Base-by-base conservation (phyloP, 1,140 invertebrate species). In the Probaryconus sp. region DNA sequence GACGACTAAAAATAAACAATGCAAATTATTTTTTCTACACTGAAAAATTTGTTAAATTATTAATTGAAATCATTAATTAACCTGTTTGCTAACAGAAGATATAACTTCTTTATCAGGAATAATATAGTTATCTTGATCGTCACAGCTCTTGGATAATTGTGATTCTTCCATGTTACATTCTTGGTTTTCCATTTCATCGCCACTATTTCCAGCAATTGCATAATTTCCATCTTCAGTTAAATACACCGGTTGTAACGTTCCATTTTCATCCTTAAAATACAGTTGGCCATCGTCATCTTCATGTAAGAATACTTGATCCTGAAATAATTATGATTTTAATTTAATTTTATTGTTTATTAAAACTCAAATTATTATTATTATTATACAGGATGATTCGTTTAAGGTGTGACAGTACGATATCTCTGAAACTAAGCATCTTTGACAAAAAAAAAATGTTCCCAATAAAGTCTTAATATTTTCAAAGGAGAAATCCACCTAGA, bases 211-310 rank as follows among this genome's bases (percentile, higher is more conserved):
- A 14, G 84, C 85, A 38, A 88, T 85, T 3, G 84, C 85, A 20
- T 88, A 88, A 78, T 87, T 87, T 35, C 86, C 87, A 65, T 87
- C 87, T 21, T 85, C 81, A 0, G 85, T 87, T 40, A 86, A 76
- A 68, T 86, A 87, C 6, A 88, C 87, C 4, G 85, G 86, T 30
- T 87, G 85, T 6, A 87, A 38, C 7, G 68, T 69, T 14, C 87
- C 87, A 47, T 68, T 81, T 14, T 86, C 87, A 48, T 87, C 85
- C 18, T 87, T 86, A 21, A 85, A 87, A 43, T 87, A 88, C n/a
- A 88, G 63, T 28, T 88, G 85, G 16, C 86, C 85, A 28, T 87
- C 82, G 48, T 86, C 85, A 45, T 88, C 86, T 35, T 88, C 85
- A 4, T 87, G 87, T 9, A 88, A 71, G 67, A 84, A 86, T 67